Base-by-base conservation (phyloP, 2,888 invertebrate species). In the Acanthacorydalis orientalis region DNA sequence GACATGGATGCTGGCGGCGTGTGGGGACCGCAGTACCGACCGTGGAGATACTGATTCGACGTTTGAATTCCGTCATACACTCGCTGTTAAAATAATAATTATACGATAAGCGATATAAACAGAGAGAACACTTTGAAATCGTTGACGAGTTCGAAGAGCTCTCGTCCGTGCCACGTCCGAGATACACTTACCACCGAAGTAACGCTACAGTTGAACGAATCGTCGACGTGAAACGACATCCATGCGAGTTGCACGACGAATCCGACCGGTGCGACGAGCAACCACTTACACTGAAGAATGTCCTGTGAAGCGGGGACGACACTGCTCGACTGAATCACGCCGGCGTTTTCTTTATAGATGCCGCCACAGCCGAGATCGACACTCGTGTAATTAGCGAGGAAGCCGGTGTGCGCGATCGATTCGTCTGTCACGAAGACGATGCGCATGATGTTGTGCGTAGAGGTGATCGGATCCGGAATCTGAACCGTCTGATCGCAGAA, bases 241-340 rank as follows among this genome's bases (percentile, higher is more conserved):
- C 88, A 92, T 0, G 74, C 77, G 2, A 93, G 60, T 58, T 83
- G 75, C 40, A 93, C 73, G 31, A 77, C 70, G 59, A 74, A 70
- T 40, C 77, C 78, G 42, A 68, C 66, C 0, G 83, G 80, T 1
- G 85, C 86, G 52, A 77, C 66, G 45, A 93, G 74, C 11, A 82
- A 65, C 91, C 92, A 93, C 10, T 66, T 71, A 59, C 89, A 90
- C 4, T 57, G 60, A 50, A n/a, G n/a, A n/a, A n/a, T n/a, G n/a
- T 72, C 64, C 31, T 70, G 64, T 48, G 72, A 65, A 37, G n/a
- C n/a, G n/a, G n/a, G n/a, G n/a, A n/a, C n/a, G n/a, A n/a, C n/a
- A n/a, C n/a, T n/a, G n/a, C n/a, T n/a, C 47, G 82, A 72, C 31
- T 72, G 70, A 48, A 92, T 79, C 1, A 70, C 63, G 1, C 83